Conservation (phyloP, 2,888 invertebrate genomes). For the Zonitis immaculata region DNA sequence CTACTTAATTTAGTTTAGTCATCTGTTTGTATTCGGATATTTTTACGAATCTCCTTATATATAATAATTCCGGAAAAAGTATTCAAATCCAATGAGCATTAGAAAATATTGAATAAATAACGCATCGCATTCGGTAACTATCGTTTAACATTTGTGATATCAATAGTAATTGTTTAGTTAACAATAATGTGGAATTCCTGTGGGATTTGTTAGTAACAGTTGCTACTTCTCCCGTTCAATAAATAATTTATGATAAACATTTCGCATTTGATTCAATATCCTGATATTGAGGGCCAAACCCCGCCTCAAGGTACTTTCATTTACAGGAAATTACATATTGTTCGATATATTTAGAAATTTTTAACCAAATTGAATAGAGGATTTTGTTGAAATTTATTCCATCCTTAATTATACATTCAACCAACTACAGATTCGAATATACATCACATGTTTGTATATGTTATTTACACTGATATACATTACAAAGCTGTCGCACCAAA, state of each 20-base stretch:
- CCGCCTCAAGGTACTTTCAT: background rate
- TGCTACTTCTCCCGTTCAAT: background rate
- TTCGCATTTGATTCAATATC: background rate
- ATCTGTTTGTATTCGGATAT: background rate
- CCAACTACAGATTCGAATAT: background rate
- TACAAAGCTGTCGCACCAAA: background rate
- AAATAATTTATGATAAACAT: slow-evolving; percentile 3
- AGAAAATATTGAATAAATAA: no score
- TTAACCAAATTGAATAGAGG: background rate
- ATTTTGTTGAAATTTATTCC: background rate
- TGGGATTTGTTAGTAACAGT: slow-evolving; percentile 1
- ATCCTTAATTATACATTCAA: background rate
- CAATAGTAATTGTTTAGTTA: no score
- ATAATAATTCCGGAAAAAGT: no score
- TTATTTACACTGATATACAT: background rate
- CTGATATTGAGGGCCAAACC: background rate
- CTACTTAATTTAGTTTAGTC: background rate
- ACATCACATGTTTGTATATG: background rate
- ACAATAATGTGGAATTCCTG: no score
- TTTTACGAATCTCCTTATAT: background rate
- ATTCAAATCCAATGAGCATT: no score
- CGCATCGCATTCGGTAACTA: no score
- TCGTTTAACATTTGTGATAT: no score
- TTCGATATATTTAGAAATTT: background rate
- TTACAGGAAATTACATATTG: background rate